A percentile compares a stretch with the other conserved stretches of the same genome.
phyloP scores from a whole-genome alignment of 2,113 vertebrate genomes.

The Nanorana parkeri region DNA sequence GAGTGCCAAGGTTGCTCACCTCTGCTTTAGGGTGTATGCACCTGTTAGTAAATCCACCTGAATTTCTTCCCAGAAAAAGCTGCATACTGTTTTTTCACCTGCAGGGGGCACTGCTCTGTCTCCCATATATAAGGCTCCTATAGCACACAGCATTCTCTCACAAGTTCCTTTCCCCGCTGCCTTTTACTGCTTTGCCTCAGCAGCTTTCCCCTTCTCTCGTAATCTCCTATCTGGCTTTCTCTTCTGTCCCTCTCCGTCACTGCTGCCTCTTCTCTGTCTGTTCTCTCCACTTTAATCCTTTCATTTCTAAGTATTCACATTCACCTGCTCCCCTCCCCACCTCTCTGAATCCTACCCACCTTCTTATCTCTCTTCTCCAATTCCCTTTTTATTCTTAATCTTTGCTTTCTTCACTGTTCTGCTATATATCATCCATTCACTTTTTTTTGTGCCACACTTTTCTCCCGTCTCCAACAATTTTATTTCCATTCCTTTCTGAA shows the following conservation, averaged over 20 bases:
- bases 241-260: constrained; percentile 22
- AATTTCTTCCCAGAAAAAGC: not conserved
- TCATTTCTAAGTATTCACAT: constrained; percentile 33
- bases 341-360: constrained; percentile 8
- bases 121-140: constrained; percentile 42
- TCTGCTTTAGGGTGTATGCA: not conserved
- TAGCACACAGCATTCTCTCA: constrained; percentile 36
- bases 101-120: constrained; percentile 47
- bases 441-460: constrained; percentile 2
- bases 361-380: constrained; percentile 31
- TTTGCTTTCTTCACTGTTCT: constrained; percentile 21
- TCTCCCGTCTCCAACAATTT: constrained; percentile 1
- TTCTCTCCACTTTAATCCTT: constrained; percentile 26
- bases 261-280: constrained; percentile 33
- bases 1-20: too few relatives aligned
- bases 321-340: constrained; percentile 25
- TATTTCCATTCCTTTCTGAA: not conserved
- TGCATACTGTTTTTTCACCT: constrained; percentile 14
- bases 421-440: constrained; percentile 23
- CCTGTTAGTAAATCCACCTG: not conserved
- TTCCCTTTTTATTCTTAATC: constrained; percentile 39
- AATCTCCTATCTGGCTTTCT: constrained; percentile 22
- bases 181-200: constrained; percentile 40
- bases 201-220: constrained; percentile 28
- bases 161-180: constrained; percentile 53